phyloP scores from a whole-genome alignment of 2,113 vertebrate genomes.

The Ageneiosus marmoratus region DNA sequence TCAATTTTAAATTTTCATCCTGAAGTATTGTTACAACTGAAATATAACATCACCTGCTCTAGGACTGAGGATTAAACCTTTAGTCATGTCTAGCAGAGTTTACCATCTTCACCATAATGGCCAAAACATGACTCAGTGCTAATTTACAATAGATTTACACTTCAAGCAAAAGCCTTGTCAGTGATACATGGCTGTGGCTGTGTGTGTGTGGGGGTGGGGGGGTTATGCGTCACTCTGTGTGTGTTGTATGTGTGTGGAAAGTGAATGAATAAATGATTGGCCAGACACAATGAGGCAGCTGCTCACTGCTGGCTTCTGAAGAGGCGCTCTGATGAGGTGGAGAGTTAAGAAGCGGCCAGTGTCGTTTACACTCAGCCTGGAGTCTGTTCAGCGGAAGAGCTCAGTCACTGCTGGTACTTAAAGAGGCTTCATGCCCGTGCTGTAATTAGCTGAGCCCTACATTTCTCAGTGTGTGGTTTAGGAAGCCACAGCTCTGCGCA shows the following conservation, averaged over 20 bases:
- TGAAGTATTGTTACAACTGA: not conserved
- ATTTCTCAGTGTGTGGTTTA: slow-evolving; percentile 26
- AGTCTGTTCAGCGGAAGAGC: slow-evolving; percentile 42
- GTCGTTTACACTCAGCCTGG: slow-evolving; percentile 44
- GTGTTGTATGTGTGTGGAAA: slow-evolving; percentile 57
- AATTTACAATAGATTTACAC: not conserved
- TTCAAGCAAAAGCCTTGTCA: not conserved
- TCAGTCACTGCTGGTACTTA: slow-evolving; percentile 27
- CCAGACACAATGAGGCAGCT: slow-evolving; percentile 43
- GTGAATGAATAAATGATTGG: slow-evolving; percentile 69
- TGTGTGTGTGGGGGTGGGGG: not conserved
- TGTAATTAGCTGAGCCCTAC: slow-evolving; percentile 39
- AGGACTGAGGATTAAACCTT: too few relatives aligned
- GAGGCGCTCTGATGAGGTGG: slow-evolving; percentile 43
- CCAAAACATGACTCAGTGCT: slow-evolving; percentile 2
- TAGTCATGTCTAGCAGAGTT: not conserved
- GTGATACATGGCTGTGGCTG: not conserved
- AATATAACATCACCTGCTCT: not conserved
- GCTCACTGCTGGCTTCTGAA: slow-evolving; percentile 51
- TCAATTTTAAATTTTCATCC: not conserved
- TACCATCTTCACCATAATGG: not conserved
- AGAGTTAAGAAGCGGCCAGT: slow-evolving; percentile 32
- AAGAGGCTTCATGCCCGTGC: not conserved
- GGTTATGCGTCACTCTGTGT: slow-evolving; percentile 4
- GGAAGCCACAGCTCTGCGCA: slow-evolving; percentile 30